Evolutionary conservation across 2,888 invertebrate genomes (phyloP).

Genomic region (Nephrotoma flavescens): DNA sequence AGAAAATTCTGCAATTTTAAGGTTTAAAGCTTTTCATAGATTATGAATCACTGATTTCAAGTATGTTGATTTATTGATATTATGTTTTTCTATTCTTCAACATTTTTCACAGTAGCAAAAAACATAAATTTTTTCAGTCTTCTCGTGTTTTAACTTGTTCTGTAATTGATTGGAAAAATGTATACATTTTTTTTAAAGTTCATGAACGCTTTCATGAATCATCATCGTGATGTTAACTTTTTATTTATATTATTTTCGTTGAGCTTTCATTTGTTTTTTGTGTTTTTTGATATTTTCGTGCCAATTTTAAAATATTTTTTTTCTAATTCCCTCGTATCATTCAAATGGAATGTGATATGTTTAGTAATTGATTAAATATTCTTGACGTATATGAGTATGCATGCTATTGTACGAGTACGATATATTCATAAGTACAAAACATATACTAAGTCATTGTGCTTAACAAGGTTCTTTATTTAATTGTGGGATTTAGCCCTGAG

Average conservation of each 20-base stretch:
- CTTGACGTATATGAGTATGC: not conserved
- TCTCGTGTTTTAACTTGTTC: not conserved
- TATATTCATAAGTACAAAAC: too few species aligned
- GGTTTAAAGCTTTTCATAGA: not conserved
- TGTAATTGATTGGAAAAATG: not conserved
- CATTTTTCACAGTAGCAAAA: too few species aligned
- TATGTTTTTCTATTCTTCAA: not conserved
- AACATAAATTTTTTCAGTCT: not conserved
- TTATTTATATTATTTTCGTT: not conserved
- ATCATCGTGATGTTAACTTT: not conserved
- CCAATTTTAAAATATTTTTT: not conserved
- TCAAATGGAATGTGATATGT: not conserved
- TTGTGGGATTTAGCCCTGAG: too few species aligned
- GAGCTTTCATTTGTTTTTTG: not conserved
- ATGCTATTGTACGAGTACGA: too few species aligned
- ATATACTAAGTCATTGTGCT: too few species aligned
- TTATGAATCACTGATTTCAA: not conserved
- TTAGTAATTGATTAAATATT: not conserved
- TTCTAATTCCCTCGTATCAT: not conserved
- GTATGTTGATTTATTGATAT: not conserved
- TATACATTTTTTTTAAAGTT: not conserved
- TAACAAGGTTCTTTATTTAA: too few species aligned
- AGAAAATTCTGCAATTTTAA: too few species aligned
- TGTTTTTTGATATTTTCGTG: not conserved
- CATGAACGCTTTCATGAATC: not conserved